Percentiles rank a stretch among this genome's conserved stretches.
Conservation (phyloP, 1,140 invertebrate species). For the Bombus waltoni region DNA sequence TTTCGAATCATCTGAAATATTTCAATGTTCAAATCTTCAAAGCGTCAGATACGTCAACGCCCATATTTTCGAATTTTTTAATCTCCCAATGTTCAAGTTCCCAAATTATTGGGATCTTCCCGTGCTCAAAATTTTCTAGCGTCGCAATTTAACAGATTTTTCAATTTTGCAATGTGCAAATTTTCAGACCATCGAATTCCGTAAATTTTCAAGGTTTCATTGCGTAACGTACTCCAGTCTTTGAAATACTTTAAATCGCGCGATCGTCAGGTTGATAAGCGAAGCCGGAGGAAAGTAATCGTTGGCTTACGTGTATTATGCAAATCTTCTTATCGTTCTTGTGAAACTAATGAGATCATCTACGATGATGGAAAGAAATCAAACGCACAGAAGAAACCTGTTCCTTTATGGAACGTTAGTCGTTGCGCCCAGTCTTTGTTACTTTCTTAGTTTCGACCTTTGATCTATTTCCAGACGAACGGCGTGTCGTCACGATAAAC, state of each 20-base stretch:
- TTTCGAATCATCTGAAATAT: neutral
- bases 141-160: too few species aligned
- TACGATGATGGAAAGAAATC: neutral
- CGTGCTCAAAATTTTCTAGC: neutral
- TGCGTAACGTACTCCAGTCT: neutral
- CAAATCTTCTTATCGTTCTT: neutral
- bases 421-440: slow-evolving; percentile 27
- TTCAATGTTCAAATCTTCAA: neutral
- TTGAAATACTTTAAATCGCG: too few species aligned
- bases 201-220: neutral
- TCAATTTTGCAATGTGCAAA: too few species aligned
- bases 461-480: slow-evolving; percentile 74
- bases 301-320: neutral
- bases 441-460: slow-evolving; percentile 67
- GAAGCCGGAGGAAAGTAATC: too few species aligned
- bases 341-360: neutral
- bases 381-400: neutral
- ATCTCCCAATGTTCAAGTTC: neutral
- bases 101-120: too few species aligned
- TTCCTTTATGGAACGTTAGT: slow-evolving; percentile 41
- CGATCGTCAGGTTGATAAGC: neutral
- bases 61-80: neutral
- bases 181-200: neutral
- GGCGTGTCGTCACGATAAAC: slow-evolving; percentile 57
- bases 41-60: neutral